Base-by-base conservation (phyloP, 1,140 invertebrate species). In the Polypedilum pembai region DNA sequence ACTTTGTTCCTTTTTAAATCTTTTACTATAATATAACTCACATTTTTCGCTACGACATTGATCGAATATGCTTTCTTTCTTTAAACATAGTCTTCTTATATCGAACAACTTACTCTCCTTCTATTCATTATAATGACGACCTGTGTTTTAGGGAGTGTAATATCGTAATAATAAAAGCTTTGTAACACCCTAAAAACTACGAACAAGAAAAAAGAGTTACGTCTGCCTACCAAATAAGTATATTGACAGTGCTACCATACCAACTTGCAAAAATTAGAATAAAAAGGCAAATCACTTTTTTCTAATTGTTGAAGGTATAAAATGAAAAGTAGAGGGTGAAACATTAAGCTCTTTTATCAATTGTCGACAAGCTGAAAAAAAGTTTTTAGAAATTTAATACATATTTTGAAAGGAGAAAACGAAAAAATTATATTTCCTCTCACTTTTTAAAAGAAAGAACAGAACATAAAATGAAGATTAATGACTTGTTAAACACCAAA, bases 401-500 rank as follows among this genome's bases (percentile, higher is more conserved):
- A 15, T 66, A 8, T 66, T 66, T 66, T 66, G 1, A n/a, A 20
- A 7, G 7, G 63, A 17, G 18, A 3, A 18, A 17, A 10, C 1
- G 1, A 8, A 15, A 45, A 45, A 45, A 8, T 45, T 45, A 66
- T 17, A n/a, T 17, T 8, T 18, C 17, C 65, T 69, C 17, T 7
- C 17, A 18, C 17, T 20, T n/a, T 8, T 8, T 66, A 66, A 18
- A 18, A n/a, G 8, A 69, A 21, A 69, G 20, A 69, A 69, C 7
- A 69, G 20, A 18, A 69, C n/a, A 69, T 20, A 18, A 69, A 20
- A 20, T 18, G 65, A 69, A 69, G 65, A 69, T 56, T 56, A 56
- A 56, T 56, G 45, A 56, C 45, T 56, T 56, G 45, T 56, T 33
- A 33, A 56, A 56, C 45, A 56, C 45, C 45, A 69, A 69, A 69